These are phyloP conservation scores for Prunella himalayana DNA, from an alignment of 2,113 vertebrate genomes.

Conservation along the genomic window DNA sequence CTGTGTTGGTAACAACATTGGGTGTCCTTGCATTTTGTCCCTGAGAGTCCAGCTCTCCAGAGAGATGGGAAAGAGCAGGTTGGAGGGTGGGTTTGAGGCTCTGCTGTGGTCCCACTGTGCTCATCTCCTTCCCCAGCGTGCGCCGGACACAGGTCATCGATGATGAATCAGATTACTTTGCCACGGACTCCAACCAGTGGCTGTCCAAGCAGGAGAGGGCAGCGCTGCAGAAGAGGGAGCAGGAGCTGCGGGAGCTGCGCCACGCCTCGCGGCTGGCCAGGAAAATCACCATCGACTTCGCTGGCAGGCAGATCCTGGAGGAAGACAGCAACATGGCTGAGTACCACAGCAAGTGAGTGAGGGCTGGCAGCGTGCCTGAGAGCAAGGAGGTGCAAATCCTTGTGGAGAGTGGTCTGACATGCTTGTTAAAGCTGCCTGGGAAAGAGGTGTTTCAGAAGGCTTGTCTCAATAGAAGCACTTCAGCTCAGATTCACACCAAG, in stretches of 20 bases:
- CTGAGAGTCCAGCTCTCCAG: not conserved
- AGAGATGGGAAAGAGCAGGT: not conserved
- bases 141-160: conserved; percentile 94
- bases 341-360: conserved; percentile 86
- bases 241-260: conserved; percentile 87
- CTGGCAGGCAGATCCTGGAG: conserved; percentile 87
- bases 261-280: conserved; percentile 84
- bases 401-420: not conserved
- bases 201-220: conserved; percentile 86
- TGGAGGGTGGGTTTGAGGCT: not conserved
- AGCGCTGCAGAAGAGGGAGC: conserved; percentile 80
- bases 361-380: accelerated
- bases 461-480: not conserved
- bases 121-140: conserved; percentile 67
- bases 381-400: not conserved
- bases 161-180: conserved; percentile 95
- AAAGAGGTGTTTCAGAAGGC: not conserved
- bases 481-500: not conserved
- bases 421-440: not conserved
- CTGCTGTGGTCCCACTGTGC: not conserved
- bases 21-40: not conserved
- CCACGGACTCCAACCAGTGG: conserved; percentile 94
- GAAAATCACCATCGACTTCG: conserved; percentile 93
- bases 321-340: conserved; percentile 77
- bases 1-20: too few relatives aligned